phyloP scores from a whole-genome alignment of 2,888 invertebrate species.

The Mechanitis messenoides region DNA sequence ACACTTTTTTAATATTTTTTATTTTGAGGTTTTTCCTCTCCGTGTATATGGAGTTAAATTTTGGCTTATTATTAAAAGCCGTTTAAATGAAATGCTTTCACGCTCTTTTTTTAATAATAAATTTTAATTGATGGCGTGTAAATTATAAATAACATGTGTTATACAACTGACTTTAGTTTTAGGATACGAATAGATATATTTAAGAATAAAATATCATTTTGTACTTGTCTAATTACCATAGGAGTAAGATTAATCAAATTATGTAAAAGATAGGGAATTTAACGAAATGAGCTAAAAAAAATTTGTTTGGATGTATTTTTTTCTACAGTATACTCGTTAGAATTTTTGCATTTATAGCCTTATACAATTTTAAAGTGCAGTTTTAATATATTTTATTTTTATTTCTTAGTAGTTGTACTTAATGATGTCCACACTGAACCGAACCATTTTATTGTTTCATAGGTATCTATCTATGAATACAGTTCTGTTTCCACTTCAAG shows the following conservation, averaged over 20 bases:
- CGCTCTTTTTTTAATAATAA: constrained; percentile 38
- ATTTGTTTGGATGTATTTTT: constrained; percentile 72
- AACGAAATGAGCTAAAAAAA: constrained; percentile 68
- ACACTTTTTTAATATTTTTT: constrained; percentile 17
- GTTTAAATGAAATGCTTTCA: constrained; percentile 26
- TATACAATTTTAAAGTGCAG: constrained; percentile 63
- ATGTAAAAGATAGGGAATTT: constrained; percentile 66
- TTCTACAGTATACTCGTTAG: constrained; percentile 71
- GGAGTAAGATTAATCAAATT: constrained; percentile 70
- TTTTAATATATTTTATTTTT: constrained; percentile 40
- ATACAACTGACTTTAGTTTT: constrained; percentile 73
- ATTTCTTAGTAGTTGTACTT: constrained; percentile 59
- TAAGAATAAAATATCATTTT: constrained; percentile 74
- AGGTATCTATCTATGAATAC: constrained; percentile 44
- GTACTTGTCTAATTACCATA: constrained; percentile 76
- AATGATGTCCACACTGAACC: constrained; percentile 59
- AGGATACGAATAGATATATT: constrained; percentile 67
- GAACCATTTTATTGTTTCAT: constrained; percentile 54
- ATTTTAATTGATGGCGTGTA: constrained; percentile 50
- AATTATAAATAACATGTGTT: constrained; percentile 57
- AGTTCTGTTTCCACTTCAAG: constrained; percentile 54
- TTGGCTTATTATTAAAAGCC: constrained; percentile 8
- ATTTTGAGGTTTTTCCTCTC: constrained; percentile 8
- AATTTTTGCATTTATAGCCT: constrained; percentile 72
- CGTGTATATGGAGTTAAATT: constrained; percentile 1